Base-by-base conservation (phyloP, 1,140 invertebrate genomes). In the Atta texana region DNA sequence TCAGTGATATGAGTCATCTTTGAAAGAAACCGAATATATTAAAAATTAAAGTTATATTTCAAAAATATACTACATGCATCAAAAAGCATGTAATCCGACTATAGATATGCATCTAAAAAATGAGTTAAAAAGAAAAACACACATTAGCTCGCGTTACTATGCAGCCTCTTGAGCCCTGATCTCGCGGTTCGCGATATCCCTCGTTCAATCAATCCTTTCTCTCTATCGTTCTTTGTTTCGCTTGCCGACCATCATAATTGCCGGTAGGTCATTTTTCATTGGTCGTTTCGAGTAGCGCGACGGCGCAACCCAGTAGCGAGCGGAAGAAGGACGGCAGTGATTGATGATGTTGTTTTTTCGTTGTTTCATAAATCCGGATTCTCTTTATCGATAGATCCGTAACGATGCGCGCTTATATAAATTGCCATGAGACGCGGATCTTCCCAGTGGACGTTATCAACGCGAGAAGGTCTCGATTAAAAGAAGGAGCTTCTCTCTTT, bases 341-440 rank as follows among this genome's bases (percentile, higher is more conserved):
- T 94, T 92, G 92, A 94, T 93, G 92, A 92, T 75, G 77, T 89
- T 91, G 91, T 92, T 92, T 94, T 92, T 93, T 93, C 91, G 87
- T 91, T 91, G 89, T 92, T 93, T 92, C 91, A 91, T 92, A 92
- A 92, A 92, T 92, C 90, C 87, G 86, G 68, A 92, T 93, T 91
- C 88, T 86, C 80, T 89, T 91, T 92, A 92, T 92, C 92, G 93
- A 93, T 92, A 86, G 85, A 81, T 89, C 78, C 66, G 87, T 88
- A 91, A 90, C 91, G 86, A 90, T 87, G 89, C 85, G 61, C 66
- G 57, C 61, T 72, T 86, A 44, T 49, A 75, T 61, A 24, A 44
- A 84, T 84, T 75, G n/a, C 61, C n/a, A 51, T 4, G 53, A 63
- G 49, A 24, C 55, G 34, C 66, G 61, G 24, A 66, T 53, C 61